Percentiles rank a stretch among this genome's conserved stretches.
Conservation (phyloP, 2,888 invertebrate genomes). For the Megastigmus dorsalis region DNA sequence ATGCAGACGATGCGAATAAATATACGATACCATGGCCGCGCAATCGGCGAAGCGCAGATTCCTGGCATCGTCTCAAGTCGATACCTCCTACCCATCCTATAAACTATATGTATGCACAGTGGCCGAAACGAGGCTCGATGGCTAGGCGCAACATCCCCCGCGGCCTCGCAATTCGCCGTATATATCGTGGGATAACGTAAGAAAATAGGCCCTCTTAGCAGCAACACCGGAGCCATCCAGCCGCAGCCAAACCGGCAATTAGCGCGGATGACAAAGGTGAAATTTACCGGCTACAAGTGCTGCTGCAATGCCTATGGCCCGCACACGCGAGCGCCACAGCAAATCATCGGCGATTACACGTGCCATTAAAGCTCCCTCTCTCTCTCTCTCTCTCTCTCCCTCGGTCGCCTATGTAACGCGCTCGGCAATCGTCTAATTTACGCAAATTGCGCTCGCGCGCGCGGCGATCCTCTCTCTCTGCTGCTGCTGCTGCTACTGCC, state of each 20-base stretch:
- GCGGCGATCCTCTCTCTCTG: background rate
- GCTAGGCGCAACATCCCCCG: background rate
- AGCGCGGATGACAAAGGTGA: constrained; percentile 32
- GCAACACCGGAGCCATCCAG: too few species aligned
- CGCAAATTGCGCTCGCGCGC: constrained; percentile 66
- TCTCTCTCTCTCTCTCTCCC: too few species aligned
- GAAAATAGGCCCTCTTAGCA: constrained; percentile 23
- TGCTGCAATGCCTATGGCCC: constrained; percentile 50
- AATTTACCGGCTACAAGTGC: constrained; percentile 46
- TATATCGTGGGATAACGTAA: constrained; percentile 25
- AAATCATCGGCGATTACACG: constrained; percentile 52
- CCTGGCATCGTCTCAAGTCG: background rate
- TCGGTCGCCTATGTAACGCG: too few species aligned
- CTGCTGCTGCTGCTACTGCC: too few species aligned
- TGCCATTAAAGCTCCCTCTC: constrained; percentile 16
- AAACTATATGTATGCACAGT: too few species aligned
- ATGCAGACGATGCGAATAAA: too few species aligned
- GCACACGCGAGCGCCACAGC: constrained; percentile 51
- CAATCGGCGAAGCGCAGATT: too few species aligned
- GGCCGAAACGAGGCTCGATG: too few species aligned
- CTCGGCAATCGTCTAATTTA: constrained; percentile 68
- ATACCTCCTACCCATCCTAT: too few species aligned
- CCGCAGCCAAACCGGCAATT: too few species aligned
- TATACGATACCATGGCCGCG: too few species aligned
- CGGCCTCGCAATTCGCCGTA: background rate